phyloP scores from a whole-genome alignment of 2,797 vertebrate species.

The Tokudaia tokunoshimensis region DNA sequence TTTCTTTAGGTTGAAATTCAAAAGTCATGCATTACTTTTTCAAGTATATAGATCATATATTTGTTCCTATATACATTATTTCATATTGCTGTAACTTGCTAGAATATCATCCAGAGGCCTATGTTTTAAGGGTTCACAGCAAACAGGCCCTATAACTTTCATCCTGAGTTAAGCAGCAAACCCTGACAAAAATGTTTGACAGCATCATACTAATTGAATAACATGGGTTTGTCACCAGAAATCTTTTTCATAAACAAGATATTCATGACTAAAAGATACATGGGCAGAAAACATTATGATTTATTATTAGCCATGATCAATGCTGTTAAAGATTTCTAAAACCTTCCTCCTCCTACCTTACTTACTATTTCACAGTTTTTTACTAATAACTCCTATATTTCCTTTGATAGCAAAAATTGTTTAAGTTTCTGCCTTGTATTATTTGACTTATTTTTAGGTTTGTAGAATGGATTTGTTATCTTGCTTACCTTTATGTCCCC shows the following conservation, averaged over 20 bases:
- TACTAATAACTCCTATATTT: background rate
- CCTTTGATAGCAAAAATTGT: no score
- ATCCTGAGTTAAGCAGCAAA: background rate
- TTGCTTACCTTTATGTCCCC: background rate
- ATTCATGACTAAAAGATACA: no score
- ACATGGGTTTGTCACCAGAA: background rate
- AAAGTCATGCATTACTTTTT: conserved; percentile 48
- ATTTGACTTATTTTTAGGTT: background rate
- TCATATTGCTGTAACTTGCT: background rate
- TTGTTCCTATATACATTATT: background rate
- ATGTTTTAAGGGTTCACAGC: no score
- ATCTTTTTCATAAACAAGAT: background rate
- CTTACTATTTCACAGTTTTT: background rate
- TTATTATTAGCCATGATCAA: background rate
- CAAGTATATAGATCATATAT: conserved; percentile 50
- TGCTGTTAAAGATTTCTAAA: background rate
- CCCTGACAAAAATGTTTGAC: background rate
- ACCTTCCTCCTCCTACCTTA: background rate
- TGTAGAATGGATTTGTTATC: background rate
- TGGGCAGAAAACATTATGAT: background rate
- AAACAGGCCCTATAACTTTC: no score
- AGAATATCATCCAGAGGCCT: background rate
- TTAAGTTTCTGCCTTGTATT: background rate
- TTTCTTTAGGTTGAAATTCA: background rate
- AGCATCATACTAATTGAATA: background rate